A percentile compares a stretch with the other conserved stretches of the same genome.
Conservation (phyloP, 2,888 invertebrate species). For the Cerceris ruficornis region DNA sequence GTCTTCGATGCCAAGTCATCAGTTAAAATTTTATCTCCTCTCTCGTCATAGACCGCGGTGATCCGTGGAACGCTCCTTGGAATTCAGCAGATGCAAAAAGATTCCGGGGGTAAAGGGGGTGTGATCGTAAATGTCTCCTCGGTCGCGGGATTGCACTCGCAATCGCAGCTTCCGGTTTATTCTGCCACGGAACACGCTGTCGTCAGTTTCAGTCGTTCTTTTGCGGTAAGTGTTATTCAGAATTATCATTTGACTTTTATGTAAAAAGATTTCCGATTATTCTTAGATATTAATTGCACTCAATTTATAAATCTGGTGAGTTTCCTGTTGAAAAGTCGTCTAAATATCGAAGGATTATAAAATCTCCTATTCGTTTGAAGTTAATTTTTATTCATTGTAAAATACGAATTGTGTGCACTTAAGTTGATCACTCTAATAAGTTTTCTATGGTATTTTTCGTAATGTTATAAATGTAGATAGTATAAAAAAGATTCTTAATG, state of each 20-base stretch:
- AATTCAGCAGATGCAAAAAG: slow-evolving; percentile 81
- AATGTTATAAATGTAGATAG: too few relatives aligned
- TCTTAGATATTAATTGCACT: neutral
- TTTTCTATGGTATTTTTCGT: too few relatives aligned
- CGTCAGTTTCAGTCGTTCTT: slow-evolving; percentile 77
- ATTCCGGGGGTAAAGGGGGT: slow-evolving; percentile 83
- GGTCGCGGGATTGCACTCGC: slow-evolving; percentile 83
- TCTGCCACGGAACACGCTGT: slow-evolving; percentile 84
- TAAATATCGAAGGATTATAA: too few relatives aligned
- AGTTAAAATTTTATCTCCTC: neutral
- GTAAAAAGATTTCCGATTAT: neutral
- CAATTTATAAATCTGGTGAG: too few relatives aligned
- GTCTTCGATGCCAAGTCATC: neutral
- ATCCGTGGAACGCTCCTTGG: slow-evolving; percentile 80
- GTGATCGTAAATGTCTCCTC: slow-evolving; percentile 87
- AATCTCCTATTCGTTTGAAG: too few relatives aligned
- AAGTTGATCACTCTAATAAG: too few relatives aligned
- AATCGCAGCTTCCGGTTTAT: slow-evolving; percentile 84
- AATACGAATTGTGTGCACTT: too few relatives aligned
- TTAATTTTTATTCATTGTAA: too few relatives aligned
- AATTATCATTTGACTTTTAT: neutral
- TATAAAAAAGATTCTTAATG: too few relatives aligned
- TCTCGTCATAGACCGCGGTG: slow-evolving; percentile 77
- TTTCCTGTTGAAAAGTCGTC: too few relatives aligned
- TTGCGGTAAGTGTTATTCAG: slow-evolving; percentile 69